These are phyloP conservation scores for Cyclina sinensis DNA, from an alignment of 1,140 invertebrate genomes.

Conservation along the genomic window DNA sequence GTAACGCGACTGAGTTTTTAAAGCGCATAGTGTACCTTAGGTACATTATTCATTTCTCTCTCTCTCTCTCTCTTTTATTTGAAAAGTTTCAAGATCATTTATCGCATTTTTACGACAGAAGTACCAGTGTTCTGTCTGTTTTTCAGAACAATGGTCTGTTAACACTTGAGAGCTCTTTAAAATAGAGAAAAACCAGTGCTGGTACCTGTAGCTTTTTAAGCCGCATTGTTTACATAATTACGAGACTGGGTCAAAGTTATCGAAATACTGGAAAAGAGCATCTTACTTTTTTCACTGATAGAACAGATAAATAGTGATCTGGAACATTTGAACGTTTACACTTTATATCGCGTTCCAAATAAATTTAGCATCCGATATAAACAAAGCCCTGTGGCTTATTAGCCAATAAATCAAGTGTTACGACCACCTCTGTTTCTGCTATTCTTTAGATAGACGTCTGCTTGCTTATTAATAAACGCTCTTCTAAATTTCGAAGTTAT, in stretches of 20 bases:
- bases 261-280: background rate
- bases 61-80: no score
- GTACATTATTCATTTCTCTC: no score
- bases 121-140: no score
- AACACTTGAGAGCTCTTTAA: background rate
- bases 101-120: no score
- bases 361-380: background rate
- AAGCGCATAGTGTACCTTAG: no score
- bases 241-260: background rate
- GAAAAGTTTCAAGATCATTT: no score
- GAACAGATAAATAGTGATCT: background rate
- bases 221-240: conserved; percentile 1
- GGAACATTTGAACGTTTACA: background rate
- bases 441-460: no score
- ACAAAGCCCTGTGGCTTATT: background rate
- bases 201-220: background rate
- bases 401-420: no score
- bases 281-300: background rate
- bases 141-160: background rate
- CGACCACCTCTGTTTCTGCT: no score
- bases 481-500: no score
- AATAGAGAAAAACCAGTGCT: background rate
- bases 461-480: no score
- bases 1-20: no score
- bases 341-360: background rate